Conservation (phyloP, 2,888 invertebrate genomes). For the Meandrusa payeni region DNA sequence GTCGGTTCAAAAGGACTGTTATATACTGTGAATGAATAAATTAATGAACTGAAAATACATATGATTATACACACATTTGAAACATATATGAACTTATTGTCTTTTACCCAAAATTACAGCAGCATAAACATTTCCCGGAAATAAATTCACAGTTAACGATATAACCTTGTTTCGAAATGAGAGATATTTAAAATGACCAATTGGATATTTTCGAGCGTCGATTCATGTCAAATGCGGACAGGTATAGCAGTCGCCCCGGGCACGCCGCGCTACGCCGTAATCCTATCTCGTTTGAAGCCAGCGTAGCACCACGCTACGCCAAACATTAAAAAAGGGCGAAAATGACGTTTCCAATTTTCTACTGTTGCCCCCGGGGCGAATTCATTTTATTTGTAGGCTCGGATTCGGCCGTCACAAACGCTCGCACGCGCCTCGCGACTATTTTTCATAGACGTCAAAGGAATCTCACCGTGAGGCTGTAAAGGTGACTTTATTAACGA, state of each 20-base stretch:
- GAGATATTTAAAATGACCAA: conserved; percentile 54
- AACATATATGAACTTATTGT: no score
- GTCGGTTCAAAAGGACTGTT: no score
- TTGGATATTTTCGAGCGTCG: conserved; percentile 58
- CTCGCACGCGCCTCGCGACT: conserved; percentile 26
- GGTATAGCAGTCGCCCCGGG: conserved; percentile 44
- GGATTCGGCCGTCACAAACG: conserved; percentile 67
- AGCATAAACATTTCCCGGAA: no score
- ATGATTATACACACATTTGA: no score
- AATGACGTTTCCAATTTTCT: conserved; percentile 83
- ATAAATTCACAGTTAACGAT: background rate
- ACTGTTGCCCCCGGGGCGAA: conserved; percentile 72
- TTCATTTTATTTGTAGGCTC: conserved; percentile 76
- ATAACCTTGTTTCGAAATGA: conserved; percentile 22
- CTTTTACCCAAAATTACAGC: no score
- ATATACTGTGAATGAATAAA: no score
- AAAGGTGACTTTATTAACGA: conserved; percentile 52
- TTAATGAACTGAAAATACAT: no score
- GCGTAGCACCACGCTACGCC: conserved; percentile 51
- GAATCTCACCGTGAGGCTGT: conserved; percentile 50
- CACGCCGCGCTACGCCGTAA: conserved; percentile 55
- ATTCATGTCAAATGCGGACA: conserved; percentile 57
- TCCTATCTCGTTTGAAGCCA: conserved; percentile 51
- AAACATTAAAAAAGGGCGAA: conserved; percentile 80
- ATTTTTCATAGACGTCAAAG: conserved; percentile 70